Percentiles rank a stretch among this genome's conserved stretches.
These are phyloP conservation scores for Hirundo rustica DNA, from an alignment of 2,797 vertebrate genomes.

Conservation along the genomic window DNA sequence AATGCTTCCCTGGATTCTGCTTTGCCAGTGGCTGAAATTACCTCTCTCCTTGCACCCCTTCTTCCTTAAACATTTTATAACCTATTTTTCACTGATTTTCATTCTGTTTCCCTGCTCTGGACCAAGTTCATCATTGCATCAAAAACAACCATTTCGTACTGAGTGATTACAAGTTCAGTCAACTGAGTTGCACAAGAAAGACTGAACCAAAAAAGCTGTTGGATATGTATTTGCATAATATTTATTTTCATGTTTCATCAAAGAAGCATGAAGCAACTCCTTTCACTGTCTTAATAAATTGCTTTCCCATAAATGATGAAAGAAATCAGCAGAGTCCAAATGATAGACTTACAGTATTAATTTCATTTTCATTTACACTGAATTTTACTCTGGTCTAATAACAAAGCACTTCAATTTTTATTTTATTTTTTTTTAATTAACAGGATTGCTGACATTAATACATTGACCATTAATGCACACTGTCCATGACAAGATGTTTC, in stretches of 20 bases:
- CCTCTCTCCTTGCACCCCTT: not conserved
- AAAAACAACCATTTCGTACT: not conserved
- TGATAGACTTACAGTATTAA: not conserved
- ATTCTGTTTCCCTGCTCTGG: not conserved
- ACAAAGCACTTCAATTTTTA: fast-evolving
- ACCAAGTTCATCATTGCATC: not conserved
- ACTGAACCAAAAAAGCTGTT: not conserved
- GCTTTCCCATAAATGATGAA: not conserved
- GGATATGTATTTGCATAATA: not conserved
- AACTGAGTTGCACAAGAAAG: not conserved
- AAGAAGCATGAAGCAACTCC: not conserved
- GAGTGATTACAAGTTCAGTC: not conserved
- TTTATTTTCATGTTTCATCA: not conserved
- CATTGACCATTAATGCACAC: not conserved
- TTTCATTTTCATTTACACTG: not conserved
- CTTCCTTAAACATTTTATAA: not conserved
- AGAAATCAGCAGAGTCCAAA: not conserved
- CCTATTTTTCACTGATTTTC: not conserved
- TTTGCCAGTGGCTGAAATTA: not conserved
- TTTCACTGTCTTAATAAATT: not conserved
- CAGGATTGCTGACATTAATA: not conserved
- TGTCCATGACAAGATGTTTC: not conserved
- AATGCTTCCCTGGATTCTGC: not conserved
- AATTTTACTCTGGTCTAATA: not conserved
- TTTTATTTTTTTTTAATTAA: not conserved